Percentiles rank a stretch among this genome's conserved stretches.
phyloP scores from a whole-genome alignment of 2,888 invertebrate species.

The Thymelicus acteon region DNA sequence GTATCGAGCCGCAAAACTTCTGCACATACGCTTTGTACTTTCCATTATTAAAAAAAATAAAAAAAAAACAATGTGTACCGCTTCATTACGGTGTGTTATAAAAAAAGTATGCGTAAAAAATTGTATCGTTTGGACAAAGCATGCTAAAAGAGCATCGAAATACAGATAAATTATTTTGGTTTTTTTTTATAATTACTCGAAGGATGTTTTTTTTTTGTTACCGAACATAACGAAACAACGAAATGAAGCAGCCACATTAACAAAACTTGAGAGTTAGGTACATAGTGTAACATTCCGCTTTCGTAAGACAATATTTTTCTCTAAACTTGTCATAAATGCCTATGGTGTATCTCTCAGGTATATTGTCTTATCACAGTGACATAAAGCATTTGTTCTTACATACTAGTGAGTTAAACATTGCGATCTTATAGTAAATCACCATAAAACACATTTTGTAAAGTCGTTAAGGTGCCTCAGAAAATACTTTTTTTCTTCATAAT shows the following conservation, averaged over 20 bases:
- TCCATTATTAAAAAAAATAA: conserved; percentile 36
- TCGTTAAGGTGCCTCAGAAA: conserved; percentile 80
- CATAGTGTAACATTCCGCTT: conserved; percentile 57
- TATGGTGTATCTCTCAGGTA: conserved; percentile 74
- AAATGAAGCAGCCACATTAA: conserved; percentile 55
- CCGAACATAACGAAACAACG: conserved; percentile 46
- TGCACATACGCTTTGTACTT: conserved; percentile 83
- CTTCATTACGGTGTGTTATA: conserved; percentile 16
- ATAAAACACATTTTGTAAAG: conserved; percentile 78
- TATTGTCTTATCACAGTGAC: conserved; percentile 82
- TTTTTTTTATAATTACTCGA: not conserved
- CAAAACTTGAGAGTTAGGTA: conserved; percentile 54
- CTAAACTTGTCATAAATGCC: conserved; percentile 64
- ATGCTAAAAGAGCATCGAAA: not conserved
- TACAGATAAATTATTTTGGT: conserved; percentile 5
- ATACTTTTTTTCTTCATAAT: conserved; percentile 68
- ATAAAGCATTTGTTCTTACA: conserved; percentile 84
- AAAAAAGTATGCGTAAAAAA: conserved; percentile 1
- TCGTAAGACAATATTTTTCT: conserved; percentile 53
- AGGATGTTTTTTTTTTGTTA: conserved; percentile 9
- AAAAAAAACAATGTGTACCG: conserved; percentile 26
- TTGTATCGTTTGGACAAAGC: not conserved
- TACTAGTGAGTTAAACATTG: conserved; percentile 81
- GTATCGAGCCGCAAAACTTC: conserved; percentile 72
- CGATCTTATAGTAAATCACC: conserved; percentile 82